Percentiles rank a stretch among this genome's conserved stretches.
phyloP scores from a whole-genome alignment of 2,797 vertebrate species.

The Tenualosa ilisha region DNA sequence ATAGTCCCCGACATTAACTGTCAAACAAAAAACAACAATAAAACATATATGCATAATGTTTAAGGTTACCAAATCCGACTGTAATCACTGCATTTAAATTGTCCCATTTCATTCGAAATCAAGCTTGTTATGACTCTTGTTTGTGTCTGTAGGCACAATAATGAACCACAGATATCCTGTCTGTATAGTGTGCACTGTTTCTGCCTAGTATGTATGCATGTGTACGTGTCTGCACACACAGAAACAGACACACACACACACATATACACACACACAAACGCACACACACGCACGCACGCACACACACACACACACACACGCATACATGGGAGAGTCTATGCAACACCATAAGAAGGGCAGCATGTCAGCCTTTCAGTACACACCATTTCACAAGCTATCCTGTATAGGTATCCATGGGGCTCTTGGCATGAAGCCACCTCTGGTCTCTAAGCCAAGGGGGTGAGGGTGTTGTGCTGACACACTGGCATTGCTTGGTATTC shows the following conservation, averaged over 20 bases:
- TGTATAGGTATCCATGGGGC: slow-evolving; percentile 44
- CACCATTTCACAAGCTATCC: not conserved
- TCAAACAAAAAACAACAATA: slow-evolving; percentile 5
- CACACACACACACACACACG: too few relatives aligned
- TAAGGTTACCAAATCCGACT: not conserved
- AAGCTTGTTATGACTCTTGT: not conserved
- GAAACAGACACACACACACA: too few relatives aligned
- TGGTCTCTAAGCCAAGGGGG: slow-evolving; percentile 12
- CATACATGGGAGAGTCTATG: not conserved
- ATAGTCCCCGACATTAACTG: slow-evolving; percentile 87
- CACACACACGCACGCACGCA: too few relatives aligned
- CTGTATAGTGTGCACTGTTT: not conserved
- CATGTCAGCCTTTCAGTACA: slow-evolving; percentile 21
- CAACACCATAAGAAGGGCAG: not conserved
- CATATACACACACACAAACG: too few relatives aligned
- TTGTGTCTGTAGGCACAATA: not conserved
- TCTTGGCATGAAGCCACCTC: slow-evolving; percentile 29
- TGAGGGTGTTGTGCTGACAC: slow-evolving; percentile 24
- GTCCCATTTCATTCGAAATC: not conserved
- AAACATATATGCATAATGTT: not conserved
- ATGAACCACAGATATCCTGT: not conserved
- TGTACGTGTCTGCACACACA: not conserved
- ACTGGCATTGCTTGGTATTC: slow-evolving; percentile 49
- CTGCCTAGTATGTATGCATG: not conserved
- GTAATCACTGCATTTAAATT: not conserved